Evolutionary conservation across 1,140 invertebrate genomes (phyloP).

Genomic region (Zaprionus kolodkinae): DNA sequence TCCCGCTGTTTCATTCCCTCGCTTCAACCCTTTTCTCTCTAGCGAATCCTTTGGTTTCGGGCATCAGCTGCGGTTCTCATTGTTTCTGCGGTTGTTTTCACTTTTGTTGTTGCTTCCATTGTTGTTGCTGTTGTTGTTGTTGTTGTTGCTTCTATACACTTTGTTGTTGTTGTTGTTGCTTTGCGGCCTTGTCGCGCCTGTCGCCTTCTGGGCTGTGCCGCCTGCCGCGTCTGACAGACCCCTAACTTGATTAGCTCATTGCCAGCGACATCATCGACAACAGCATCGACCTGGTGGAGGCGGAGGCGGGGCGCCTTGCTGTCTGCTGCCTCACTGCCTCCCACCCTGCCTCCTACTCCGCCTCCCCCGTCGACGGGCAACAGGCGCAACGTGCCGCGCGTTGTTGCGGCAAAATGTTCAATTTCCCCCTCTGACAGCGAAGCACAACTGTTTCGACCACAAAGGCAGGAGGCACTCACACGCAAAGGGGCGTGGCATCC

Average conservation of each 20-base stretch:
- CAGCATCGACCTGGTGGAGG: slow-evolving; percentile 51
- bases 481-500: slow-evolving; percentile 2
- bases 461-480: slow-evolving; percentile 6
- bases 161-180: slow-evolving; percentile 50
- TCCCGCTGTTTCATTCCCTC: background rate
- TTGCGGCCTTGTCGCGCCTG: slow-evolving; percentile 36
- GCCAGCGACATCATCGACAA: slow-evolving; percentile 39
- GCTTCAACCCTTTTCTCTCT: background rate
- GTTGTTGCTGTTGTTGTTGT: background rate
- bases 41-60: slow-evolving; percentile 39
- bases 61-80: slow-evolving; percentile 14
- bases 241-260: slow-evolving; percentile 77
- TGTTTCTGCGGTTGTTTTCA: background rate
- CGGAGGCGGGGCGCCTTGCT: background rate
- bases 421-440: slow-evolving; percentile 60
- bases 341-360: background rate
- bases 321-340: background rate
- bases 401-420: slow-evolving; percentile 75
- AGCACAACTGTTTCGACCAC: slow-evolving; percentile 46
- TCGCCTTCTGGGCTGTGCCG: slow-evolving; percentile 29
- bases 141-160: background rate
- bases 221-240: slow-evolving; percentile 65
- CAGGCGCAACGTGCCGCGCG: slow-evolving; percentile 62
- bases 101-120: no score
- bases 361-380: slow-evolving; percentile 43